Conservation (phyloP, 2,113 vertebrate genomes). For the Neolamprologus kungweensis region DNA sequence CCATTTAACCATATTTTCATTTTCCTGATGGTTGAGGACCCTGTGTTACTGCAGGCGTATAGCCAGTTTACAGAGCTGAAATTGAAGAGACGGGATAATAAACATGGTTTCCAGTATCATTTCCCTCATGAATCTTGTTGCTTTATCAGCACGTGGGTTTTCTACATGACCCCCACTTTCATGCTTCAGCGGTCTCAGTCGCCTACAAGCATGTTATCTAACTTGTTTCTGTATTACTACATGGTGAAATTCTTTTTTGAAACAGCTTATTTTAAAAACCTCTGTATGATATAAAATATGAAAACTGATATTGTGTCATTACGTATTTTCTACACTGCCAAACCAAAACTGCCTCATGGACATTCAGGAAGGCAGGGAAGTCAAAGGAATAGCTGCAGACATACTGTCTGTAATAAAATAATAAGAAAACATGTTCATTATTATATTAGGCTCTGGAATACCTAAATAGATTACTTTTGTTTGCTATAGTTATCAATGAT, state of each 20-base stretch:
- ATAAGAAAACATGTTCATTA: neutral
- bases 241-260: neutral
- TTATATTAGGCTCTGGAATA: neutral
- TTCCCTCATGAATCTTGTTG: neutral
- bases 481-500: neutral
- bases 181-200: neutral
- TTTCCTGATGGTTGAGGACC: neutral
- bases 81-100: neutral
- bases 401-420: neutral
- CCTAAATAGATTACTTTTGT: neutral
- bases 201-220: neutral
- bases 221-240: neutral
- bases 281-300: neutral
- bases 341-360: neutral
- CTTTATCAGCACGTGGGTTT: slow-evolving; percentile 1
- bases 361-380: neutral
- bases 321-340: neutral
- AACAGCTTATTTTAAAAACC: neutral
- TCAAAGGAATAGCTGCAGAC: neutral
- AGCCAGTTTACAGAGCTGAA: neutral
- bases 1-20: neutral
- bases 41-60: neutral
- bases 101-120: neutral
- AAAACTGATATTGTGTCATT: neutral
- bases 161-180: neutral